A percentile compares a stretch with the other conserved stretches of the same genome.
phyloP scores from a whole-genome alignment of 2,113 vertebrate species.

The Ia io region DNA sequence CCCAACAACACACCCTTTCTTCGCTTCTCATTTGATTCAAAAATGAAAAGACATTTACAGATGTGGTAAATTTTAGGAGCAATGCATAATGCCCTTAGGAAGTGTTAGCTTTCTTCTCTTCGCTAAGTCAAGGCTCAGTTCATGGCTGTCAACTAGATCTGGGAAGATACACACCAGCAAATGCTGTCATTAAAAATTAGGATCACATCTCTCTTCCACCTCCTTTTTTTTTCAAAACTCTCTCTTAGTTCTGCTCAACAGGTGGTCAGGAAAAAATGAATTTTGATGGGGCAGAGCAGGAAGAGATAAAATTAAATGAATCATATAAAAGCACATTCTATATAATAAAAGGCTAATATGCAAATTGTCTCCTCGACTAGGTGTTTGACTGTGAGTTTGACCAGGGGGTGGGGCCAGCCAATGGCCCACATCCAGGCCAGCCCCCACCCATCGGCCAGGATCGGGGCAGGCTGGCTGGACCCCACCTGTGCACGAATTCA shows the following conservation, averaged over 20 bases:
- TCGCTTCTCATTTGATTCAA: neutral
- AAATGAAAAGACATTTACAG: conserved; percentile 24
- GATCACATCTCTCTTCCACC: neutral
- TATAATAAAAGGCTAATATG: no score
- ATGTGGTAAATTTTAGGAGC: neutral
- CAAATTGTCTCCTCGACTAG: no score
- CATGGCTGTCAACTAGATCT: neutral
- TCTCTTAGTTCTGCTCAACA: neutral
- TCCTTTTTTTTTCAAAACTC: conserved; percentile 4
- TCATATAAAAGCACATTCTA: neutral
- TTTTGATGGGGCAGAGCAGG: neutral
- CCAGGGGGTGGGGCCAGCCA: no score
- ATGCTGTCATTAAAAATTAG: neutral
- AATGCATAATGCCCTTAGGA: neutral
- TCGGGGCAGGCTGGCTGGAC: no score
- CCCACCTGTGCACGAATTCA: no score
- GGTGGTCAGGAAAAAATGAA: neutral
- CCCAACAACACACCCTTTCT: neutral
- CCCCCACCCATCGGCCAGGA: no score
- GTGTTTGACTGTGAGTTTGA: no score
- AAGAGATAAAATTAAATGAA: conserved; percentile 6
- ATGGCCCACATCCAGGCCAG: no score
- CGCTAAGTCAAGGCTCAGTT: neutral
- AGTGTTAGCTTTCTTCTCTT: neutral
- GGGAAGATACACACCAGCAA: neutral